Evolutionary conservation across 2,888 invertebrate genomes (phyloP), one percentile per base, ranked within the genome.

Genomic region (Griposia aprilina): DNA sequence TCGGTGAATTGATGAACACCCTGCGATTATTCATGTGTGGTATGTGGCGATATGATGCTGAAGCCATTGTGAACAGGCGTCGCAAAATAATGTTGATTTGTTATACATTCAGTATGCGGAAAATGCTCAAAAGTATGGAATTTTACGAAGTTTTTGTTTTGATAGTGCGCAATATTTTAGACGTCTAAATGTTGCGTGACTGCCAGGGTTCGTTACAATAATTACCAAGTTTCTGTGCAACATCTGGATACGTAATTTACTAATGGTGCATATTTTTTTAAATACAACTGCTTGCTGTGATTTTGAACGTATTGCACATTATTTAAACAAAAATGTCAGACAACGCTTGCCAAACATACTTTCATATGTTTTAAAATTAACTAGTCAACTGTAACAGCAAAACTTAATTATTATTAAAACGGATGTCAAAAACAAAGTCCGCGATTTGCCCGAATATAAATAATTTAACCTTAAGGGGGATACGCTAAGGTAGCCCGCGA

Each of bases 301-400:
- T 36, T 30, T 52, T 20, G 7, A 41, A 60, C 36, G 45, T 55
- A 41, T 62, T 48, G 50, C 6, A 41, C 26, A 57, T 48, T 79
- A 55, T 55, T 50, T 30, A 30, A 50, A 73, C 20, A 13, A 26
- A 45, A 60, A 59, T 36, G 45, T 70, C 50, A 17, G 45, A 81
- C 17, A 60, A 65, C 62, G 55, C 77, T 84, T 77, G 82, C 77
- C 85, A 76, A 81, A 55, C 68, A 62, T 59, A 68, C 52, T 50
- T 79, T 48, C 50, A 52, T 68, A 23, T 23, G 26, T 50, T 84
- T 50, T 50, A 74, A 80, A 74, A 68, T 62, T 71, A 59, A 63
- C 84, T 82, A 80, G 84, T 82, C 82, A 80, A 68, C 6, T 48
- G 66, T 57, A 83, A 70, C 55, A 48, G 17, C 66, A 52, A 50